A percentile compares a stretch with the other conserved stretches of the same genome.
phyloP scores from a whole-genome alignment of 2,797 vertebrate species.

The Pristis pectinata region DNA sequence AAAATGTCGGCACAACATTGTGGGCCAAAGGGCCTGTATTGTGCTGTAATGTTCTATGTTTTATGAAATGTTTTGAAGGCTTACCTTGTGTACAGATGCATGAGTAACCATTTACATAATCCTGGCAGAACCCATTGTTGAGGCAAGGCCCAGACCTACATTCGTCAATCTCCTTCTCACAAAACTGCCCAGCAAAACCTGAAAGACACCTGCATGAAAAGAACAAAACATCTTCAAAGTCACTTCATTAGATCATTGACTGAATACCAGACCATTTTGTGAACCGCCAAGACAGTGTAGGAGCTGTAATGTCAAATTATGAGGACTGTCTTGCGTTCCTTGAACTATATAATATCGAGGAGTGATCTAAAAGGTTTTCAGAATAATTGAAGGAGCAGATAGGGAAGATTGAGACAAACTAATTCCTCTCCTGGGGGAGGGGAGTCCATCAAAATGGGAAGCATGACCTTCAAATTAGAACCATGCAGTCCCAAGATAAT shows the following conservation, averaged over 20 bases:
- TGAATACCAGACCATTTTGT: not conserved
- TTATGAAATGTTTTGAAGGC: not conserved
- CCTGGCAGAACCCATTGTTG: constrained; percentile 67
- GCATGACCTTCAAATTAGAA: not conserved
- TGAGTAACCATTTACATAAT: constrained; percentile 69
- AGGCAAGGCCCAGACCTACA: constrained; percentile 73
- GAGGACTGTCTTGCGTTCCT: not conserved
- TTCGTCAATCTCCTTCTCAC: constrained; percentile 76
- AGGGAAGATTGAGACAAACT: not conserved
- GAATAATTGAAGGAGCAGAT: not conserved
- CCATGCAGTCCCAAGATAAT: not conserved
- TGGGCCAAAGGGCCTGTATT: too few species aligned
- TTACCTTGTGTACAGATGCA: constrained; percentile 78
- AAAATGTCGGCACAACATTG: too few species aligned
- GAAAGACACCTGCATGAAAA: constrained; percentile 62
- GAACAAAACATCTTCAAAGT: constrained; percentile 39
- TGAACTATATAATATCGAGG: not conserved
- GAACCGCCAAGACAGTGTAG: not conserved
- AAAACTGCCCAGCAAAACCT: constrained; percentile 75
- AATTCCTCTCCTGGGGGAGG: not conserved
- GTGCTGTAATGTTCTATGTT: too few species aligned
- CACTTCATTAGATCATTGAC: not conserved
- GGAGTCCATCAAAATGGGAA: not conserved
- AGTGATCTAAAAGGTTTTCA: not conserved
- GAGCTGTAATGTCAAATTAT: not conserved